Percentiles rank a stretch among this genome's conserved stretches.
Evolutionary conservation across 2,888 invertebrate species (phyloP).

Genomic region (Epiblema foenella): DNA sequence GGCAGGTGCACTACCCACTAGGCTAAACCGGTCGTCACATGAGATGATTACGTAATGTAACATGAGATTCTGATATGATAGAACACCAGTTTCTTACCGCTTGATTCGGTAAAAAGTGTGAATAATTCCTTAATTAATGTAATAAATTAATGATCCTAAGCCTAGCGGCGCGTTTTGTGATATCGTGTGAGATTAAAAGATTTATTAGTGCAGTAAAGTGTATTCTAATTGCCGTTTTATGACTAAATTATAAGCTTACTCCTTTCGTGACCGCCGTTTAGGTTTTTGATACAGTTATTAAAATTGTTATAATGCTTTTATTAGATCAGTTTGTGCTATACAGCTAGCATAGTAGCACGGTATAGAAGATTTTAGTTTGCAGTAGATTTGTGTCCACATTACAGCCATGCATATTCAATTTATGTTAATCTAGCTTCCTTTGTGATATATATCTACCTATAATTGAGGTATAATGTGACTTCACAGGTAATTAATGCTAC

Average conservation of each 20-base stretch:
- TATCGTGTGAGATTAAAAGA: conserved; percentile 70
- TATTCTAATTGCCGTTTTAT: conserved; percentile 75
- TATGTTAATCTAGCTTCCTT: conserved; percentile 34
- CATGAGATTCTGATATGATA: conserved; percentile 10
- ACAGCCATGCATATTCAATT: conserved; percentile 40
- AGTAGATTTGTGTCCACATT: conserved; percentile 17
- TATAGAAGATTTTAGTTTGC: conserved; percentile 1
- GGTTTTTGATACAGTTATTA: conserved; percentile 56
- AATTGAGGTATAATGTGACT: conserved; percentile 7
- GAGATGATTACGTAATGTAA: too few relatives aligned
- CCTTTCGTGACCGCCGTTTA: conserved; percentile 50
- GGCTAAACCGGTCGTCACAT: too few relatives aligned
- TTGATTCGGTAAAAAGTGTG: conserved; percentile 65
- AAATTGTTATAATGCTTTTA: conserved; percentile 7
- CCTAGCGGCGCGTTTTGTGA: conserved; percentile 70
- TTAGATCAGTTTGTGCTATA: background rate
- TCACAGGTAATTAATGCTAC: conserved; percentile 29
- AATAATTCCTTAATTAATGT: conserved; percentile 78
- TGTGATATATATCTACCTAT: conserved; percentile 6
- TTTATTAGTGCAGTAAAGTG: conserved; percentile 70
- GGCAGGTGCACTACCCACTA: too few relatives aligned
- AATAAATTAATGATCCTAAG: conserved; percentile 73
- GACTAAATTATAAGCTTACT: conserved; percentile 50
- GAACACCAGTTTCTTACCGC: conserved; percentile 40
- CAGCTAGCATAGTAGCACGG: background rate